Evolutionary conservation across 2,113 vertebrate species (phyloP).

Genomic region (Passer montanus): DNA sequence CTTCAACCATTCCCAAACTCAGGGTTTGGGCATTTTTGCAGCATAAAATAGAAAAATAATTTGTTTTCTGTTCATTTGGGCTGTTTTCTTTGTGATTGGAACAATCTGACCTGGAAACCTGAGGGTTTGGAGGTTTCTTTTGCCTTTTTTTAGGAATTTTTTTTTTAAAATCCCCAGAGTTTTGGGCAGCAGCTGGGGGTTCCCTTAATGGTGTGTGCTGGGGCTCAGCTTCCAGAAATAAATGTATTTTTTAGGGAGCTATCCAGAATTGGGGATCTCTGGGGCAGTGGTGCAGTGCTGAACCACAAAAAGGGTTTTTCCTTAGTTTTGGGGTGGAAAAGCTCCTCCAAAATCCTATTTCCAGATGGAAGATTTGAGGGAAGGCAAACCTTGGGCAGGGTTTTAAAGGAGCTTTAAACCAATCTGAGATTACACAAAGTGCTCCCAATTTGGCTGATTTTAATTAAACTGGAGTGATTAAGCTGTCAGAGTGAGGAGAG

Average conservation of each 20-base stretch:
- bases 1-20: neutral
- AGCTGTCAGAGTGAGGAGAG: neutral
- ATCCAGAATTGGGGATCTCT: neutral
- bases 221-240: neutral
- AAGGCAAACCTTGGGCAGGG: neutral
- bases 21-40: neutral
- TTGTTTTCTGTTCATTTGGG: neutral
- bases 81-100: neutral
- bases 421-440: neutral
- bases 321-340: neutral
- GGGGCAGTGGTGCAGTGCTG: neutral
- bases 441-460: neutral
- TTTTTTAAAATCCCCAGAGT: neutral
- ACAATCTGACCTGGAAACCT: neutral
- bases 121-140: neutral
- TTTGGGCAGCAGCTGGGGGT: neutral
- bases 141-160: neutral
- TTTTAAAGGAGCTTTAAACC: neutral
- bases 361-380: neutral
- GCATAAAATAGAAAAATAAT: neutral
- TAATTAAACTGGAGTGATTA: neutral
- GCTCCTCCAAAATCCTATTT: neutral
- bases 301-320: fast-evolving
- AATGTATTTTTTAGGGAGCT: neutral
- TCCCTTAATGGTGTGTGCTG: neutral